These are phyloP conservation scores for Octomys mimax DNA, from an alignment of 2,797 vertebrate species.

Conservation along the genomic window DNA sequence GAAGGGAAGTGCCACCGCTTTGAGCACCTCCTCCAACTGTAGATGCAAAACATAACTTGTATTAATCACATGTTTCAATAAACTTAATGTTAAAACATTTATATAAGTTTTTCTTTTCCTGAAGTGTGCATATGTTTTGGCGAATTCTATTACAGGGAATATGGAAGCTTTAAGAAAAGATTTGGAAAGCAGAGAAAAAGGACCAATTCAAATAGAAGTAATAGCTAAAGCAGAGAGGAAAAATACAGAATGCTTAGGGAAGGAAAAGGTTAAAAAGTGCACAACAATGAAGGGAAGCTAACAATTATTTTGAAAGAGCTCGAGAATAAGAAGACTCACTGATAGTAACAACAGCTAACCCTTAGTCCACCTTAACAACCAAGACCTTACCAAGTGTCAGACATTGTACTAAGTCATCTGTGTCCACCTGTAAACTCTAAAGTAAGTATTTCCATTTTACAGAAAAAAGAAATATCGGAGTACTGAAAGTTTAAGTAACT, in stretches of 20 bases:
- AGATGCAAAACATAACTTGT: neutral
- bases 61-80: neutral
- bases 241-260: neutral
- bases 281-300: neutral
- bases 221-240: neutral
- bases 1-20: neutral
- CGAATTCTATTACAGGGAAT: neutral
- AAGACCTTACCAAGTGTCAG: neutral
- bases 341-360: slow-evolving; percentile 9
- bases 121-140: neutral
- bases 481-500: neutral
- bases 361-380: neutral
- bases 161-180: neutral
- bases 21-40: neutral
- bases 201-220: slow-evolving; percentile 19
- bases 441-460: slow-evolving; percentile 2
- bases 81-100: neutral
- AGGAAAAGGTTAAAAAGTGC: neutral
- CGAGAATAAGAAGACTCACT: neutral
- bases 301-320: neutral
- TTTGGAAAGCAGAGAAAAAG: neutral
- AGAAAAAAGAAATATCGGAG: neutral
- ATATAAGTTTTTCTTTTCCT: no score
- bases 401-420: neutral
- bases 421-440: neutral